These are phyloP conservation scores for Arvicanthis niloticus DNA, from an alignment of 2,113 vertebrate genomes.

Conservation along the genomic window DNA sequence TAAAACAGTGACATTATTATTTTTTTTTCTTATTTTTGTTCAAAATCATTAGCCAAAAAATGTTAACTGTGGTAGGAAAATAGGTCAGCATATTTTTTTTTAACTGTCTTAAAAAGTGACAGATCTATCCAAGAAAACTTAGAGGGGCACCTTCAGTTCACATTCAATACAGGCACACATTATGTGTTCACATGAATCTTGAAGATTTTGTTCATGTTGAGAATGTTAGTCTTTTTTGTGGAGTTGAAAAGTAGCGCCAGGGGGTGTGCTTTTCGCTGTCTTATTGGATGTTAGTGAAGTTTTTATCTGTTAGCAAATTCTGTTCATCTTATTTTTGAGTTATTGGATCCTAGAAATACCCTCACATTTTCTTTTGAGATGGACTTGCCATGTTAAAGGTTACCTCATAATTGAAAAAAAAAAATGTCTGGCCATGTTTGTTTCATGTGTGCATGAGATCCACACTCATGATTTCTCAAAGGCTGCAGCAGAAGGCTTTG, in stretches of 20 bases:
- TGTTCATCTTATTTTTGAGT: constrained; percentile 31
- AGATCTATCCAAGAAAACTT: constrained; percentile 32
- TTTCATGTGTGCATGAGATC: neutral
- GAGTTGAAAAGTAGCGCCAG: neutral
- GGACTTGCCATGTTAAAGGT: neutral
- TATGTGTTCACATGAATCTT: neutral
- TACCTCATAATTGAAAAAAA: neutral
- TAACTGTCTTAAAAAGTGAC: neutral
- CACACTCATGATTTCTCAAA: neutral
- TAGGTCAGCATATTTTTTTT: neutral
- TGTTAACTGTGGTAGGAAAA: constrained; percentile 25
- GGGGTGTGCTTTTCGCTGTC: neutral
- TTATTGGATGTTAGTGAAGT: neutral
- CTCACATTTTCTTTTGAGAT: constrained; percentile 1
- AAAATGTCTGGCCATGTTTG: neutral
- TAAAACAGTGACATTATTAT: neutral
- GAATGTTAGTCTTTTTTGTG: constrained; percentile 25
- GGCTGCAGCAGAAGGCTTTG: neutral
- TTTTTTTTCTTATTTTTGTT: neutral
- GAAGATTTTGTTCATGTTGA: neutral
- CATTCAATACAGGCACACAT: neutral
- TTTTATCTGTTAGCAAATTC: neutral
- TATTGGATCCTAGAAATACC: neutral
- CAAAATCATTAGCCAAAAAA: constrained; percentile 28
- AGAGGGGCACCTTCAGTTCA: neutral